Evolutionary conservation across 2,888 invertebrate genomes (phyloP).

Genomic region (Acanthosepion lycidas): DNA sequence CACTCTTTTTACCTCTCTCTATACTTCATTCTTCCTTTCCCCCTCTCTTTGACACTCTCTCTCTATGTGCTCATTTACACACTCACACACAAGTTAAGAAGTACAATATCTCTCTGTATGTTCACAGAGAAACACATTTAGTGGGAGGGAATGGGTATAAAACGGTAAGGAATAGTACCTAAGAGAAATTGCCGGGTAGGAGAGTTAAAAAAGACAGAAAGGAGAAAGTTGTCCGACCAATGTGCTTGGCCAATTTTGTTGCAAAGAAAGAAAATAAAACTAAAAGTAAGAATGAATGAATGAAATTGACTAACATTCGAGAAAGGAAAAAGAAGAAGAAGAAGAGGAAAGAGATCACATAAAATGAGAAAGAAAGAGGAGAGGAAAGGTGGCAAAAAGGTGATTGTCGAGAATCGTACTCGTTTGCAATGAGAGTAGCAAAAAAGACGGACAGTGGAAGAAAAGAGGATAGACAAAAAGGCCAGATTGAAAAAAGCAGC

Average conservation of each 20-base stretch:
- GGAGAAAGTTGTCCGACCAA: not conserved
- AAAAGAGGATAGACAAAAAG: not conserved
- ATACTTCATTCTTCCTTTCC: not conserved
- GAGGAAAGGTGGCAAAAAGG: not conserved
- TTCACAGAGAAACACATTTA: not conserved
- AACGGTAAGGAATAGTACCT: not conserved
- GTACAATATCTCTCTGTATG: not conserved
- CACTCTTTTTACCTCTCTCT: too few relatives aligned
- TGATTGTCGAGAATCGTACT: not conserved
- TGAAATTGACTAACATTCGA: not conserved
- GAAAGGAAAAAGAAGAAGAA: not conserved
- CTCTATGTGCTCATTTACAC: not conserved
- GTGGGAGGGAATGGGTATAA: not conserved
- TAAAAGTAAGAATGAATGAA: not conserved
- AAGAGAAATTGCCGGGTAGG: not conserved
- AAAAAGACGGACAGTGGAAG: slow-evolving; percentile 9
- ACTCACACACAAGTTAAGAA: not conserved
- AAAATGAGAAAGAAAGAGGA: not conserved
- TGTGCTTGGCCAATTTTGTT: not conserved
- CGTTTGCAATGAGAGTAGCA: not conserved
- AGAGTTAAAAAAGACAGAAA: not conserved
- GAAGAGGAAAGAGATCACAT: not conserved
- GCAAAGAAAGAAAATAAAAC: not conserved
- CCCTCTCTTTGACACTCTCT: not conserved
- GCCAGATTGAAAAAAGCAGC: not conserved